Percentiles rank a stretch among this genome's conserved stretches.
These are phyloP conservation scores for Porphyrio hochstetteri DNA, from an alignment of 2,113 vertebrate species.

Conservation along the genomic window DNA sequence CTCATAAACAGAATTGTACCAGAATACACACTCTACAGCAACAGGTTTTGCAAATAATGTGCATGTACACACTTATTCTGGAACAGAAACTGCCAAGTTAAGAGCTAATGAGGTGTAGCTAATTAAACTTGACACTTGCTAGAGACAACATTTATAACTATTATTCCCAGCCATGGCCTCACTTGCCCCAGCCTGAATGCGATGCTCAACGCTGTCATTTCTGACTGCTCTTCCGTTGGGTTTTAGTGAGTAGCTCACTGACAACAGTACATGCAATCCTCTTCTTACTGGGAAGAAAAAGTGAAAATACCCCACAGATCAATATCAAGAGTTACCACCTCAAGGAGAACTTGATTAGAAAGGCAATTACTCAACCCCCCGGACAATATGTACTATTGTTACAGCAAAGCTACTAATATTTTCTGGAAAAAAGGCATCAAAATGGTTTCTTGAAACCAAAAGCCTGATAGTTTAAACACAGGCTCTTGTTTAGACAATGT, in stretches of 20 bases:
- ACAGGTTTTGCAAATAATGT: neutral
- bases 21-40: neutral
- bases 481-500: neutral
- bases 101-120: neutral
- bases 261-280: neutral
- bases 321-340: neutral
- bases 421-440: neutral
- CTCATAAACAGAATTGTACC: neutral
- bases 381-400: neutral
- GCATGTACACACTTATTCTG: accelerated
- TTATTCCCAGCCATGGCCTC: neutral
- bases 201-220: neutral
- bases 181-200: neutral
- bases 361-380: neutral
- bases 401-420: neutral
- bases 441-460: neutral
- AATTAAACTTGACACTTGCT: neutral
- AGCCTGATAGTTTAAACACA: neutral
- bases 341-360: neutral
- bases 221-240: neutral
- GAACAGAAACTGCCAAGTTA: neutral
- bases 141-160: neutral
- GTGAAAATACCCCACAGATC: neutral
- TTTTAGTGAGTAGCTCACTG: neutral
- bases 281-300: neutral